Evolutionary conservation across 2,888 invertebrate species (phyloP).

Genomic region (Mantis religiosa): DNA sequence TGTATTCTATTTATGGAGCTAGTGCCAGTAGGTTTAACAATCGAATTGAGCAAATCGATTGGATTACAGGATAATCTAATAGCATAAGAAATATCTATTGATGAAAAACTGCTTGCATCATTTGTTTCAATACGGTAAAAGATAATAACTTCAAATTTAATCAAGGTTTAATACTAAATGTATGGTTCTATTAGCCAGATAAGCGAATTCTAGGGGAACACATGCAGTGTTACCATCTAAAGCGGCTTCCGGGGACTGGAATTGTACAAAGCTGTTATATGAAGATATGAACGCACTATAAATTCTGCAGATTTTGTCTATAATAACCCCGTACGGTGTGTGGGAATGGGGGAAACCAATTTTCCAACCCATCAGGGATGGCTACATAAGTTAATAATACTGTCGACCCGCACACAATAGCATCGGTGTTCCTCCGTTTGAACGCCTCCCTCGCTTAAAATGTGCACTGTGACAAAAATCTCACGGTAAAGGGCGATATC

Average conservation of each 20-base stretch:
- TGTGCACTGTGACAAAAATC: not conserved
- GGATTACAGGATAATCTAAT: not conserved
- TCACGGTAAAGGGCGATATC: not conserved
- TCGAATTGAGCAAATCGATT: not conserved
- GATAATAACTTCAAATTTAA: not conserved
- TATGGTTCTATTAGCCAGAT: not conserved
- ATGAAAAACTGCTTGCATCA: not conserved
- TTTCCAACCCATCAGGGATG: not conserved
- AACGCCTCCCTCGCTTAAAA: not conserved
- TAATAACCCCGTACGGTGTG: not conserved
- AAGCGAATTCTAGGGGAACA: not conserved
- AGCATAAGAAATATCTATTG: not conserved
- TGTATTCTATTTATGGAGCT: not conserved
- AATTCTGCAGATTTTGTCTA: not conserved
- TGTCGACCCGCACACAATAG: not conserved
- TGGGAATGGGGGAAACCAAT: not conserved
- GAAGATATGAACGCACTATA: not conserved
- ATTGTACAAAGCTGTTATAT: not conserved
- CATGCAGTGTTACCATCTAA: not conserved
- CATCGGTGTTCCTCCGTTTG: not conserved
- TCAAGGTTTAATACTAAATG: not conserved
- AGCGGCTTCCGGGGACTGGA: not conserved
- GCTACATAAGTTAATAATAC: not conserved
- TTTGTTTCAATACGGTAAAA: not conserved
- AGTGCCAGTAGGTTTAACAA: not conserved